Evolutionary conservation across 64 coral and sea anemone genomes (phyloP).

Genomic region (Anthopleura sola): DNA sequence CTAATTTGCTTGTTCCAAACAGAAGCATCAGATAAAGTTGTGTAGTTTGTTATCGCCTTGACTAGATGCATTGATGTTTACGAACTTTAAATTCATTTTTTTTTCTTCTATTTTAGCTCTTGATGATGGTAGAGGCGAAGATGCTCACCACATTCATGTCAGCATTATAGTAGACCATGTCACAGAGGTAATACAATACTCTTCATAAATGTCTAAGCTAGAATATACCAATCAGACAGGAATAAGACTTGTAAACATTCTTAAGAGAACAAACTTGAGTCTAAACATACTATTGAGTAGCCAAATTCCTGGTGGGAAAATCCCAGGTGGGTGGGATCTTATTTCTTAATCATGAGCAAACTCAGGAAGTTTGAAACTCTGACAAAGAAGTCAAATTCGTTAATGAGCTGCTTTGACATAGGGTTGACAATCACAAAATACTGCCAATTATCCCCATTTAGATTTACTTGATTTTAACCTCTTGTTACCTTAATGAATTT

Average conservation of each 20-base stretch:
- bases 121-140: conserved; percentile 70
- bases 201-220: too few species aligned
- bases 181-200: conserved; percentile 49
- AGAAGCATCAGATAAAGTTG: too few species aligned
- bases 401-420: neutral
- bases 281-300: neutral
- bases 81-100: neutral
- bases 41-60: too few species aligned
- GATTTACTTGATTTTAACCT: neutral
- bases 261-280: neutral
- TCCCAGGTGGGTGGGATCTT: neutral
- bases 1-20: too few species aligned
- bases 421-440: neutral
- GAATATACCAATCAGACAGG: neutral
- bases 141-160: conserved; percentile 84
- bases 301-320: neutral
- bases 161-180: conserved; percentile 86
- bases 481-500: neutral
- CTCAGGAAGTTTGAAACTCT: neutral
- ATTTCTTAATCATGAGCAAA: neutral
- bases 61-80: neutral
- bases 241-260: neutral
- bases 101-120: conserved; percentile 44
- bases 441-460: neutral
- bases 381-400: neutral